Base-by-base conservation (phyloP, 2,797 vertebrate genomes). In the Cyprinella venusta region DNA sequence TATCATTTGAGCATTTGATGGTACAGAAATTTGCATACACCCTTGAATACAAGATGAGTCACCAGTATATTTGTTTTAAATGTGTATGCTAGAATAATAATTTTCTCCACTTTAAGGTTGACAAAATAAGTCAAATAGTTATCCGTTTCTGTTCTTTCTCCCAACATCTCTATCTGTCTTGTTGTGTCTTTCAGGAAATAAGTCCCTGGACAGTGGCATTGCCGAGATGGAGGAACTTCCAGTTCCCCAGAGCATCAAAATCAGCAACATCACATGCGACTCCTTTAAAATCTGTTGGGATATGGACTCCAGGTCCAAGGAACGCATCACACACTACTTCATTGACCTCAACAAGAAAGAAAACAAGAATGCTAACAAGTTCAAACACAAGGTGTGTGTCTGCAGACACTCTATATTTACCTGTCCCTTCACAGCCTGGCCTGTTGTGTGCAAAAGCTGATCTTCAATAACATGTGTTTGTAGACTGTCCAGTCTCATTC, bases 311-410 rank as follows among this genome's bases (percentile, higher is more conserved):
- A 96, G 96, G 88, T 95, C 94, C 89, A 99, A 98, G 93, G 98
- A 99, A 82, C 96, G 97, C 87, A 99, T 99, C 91, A 99, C 98
- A 50, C 98, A 99, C 90, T 99, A 99, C 92, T 99, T 99, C 92
- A 99, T 99, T 54, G 98, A 99, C 91, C 96, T 99, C 88, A 99
- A 99, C 93, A 99, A 99, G 94, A 99, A 99, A 93, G 98, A 99
- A 92, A 99, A 99, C 93, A 99, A 99, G 93, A 99, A 99, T 91
- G 99, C 98, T 75, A 99, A 99, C 93, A 99, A 99, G 93, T 99
- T 99, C 94, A 99, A 99, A 91, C 98, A 99, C 91, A 99, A 99
- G 98, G 98, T 99, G 95, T 80, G 64, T 79, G 38, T 15, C 45
- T 5, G 2, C 1, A 61, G n/a, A 59, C 21, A 13, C 74, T 24